Conservation (phyloP, 2,797 vertebrate species). For the Danio albolineatus region DNA sequence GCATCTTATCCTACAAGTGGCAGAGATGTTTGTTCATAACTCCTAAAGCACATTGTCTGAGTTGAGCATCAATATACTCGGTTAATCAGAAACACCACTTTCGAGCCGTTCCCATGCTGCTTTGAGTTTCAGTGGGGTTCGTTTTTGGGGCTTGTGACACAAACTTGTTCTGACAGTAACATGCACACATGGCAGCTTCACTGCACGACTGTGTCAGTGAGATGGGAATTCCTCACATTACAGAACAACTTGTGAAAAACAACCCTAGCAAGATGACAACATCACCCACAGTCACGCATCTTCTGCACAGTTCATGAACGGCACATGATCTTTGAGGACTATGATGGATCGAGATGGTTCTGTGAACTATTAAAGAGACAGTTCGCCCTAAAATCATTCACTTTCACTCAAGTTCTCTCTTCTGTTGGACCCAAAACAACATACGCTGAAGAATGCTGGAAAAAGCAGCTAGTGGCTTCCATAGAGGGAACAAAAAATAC, state of each 20-base stretch:
- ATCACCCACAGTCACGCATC: slow-evolving; percentile 58
- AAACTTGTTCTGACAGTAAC: slow-evolving; percentile 72
- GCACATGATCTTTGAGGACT: slow-evolving; percentile 60
- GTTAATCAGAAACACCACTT: slow-evolving; percentile 46
- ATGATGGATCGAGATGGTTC: slow-evolving; percentile 65
- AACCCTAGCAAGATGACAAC: slow-evolving; percentile 62
- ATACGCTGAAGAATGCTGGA: too few species aligned
- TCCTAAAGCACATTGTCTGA: slow-evolving; percentile 19
- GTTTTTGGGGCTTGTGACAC: slow-evolving; percentile 56
- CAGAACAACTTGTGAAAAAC: slow-evolving; percentile 64
- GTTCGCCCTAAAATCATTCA: too few species aligned
- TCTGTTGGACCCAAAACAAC: too few species aligned
- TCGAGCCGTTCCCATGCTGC: slow-evolving; percentile 33
- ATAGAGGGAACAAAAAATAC: too few species aligned
- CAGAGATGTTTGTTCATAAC: slow-evolving; percentile 1
- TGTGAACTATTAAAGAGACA: slow-evolving; percentile 18
- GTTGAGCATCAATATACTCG: slow-evolving; percentile 42
- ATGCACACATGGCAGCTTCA: slow-evolving; percentile 67
- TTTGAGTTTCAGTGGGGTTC: slow-evolving; percentile 48
- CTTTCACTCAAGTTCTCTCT: too few species aligned
- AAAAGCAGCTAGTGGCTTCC: too few species aligned
- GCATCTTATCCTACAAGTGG: not conserved
- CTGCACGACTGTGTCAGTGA: slow-evolving; percentile 52
- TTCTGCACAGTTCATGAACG: slow-evolving; percentile 40
- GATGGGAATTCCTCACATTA: slow-evolving; percentile 58